Conservation (phyloP, 2,888 invertebrate species). For the Clistopyga incitator region DNA sequence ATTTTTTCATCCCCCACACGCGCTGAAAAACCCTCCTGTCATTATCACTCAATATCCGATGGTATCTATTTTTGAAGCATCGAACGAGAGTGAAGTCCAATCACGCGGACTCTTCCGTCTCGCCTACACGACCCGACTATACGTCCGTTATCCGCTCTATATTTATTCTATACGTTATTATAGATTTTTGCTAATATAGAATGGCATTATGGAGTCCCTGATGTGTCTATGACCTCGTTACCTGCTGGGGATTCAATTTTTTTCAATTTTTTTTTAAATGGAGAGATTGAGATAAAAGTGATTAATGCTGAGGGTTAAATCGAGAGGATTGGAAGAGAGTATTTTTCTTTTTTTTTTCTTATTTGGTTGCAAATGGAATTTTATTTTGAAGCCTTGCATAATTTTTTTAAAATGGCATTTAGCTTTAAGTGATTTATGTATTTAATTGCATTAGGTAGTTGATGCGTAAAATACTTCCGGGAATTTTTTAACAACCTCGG, state of each 20-base stretch:
- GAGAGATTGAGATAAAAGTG: background rate
- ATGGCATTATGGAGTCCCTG: constrained; percentile 23
- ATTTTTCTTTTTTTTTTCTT: no score
- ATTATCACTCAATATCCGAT: background rate
- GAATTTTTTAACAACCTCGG: no score
- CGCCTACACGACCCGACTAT: constrained; percentile 65
- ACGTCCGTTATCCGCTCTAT: constrained; percentile 32
- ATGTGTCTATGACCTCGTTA: constrained; percentile 52
- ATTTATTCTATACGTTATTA: constrained; percentile 39
- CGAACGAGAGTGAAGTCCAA: constrained; percentile 77
- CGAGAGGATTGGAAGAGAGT: no score
- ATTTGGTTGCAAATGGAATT: no score
- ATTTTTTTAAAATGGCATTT: no score
- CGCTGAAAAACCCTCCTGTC: constrained; percentile 18
- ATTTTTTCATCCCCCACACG: constrained; percentile 37
- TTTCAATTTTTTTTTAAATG: background rate
- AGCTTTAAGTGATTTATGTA: no score
- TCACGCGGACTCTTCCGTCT: constrained; percentile 70
- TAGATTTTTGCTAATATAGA: constrained; percentile 33
- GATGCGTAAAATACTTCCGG: no score
- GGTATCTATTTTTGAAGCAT: constrained; percentile 76
- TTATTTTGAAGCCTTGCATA: no score
- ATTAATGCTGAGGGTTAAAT: background rate
- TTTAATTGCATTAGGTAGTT: no score
- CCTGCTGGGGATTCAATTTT: constrained; percentile 7